Base-by-base conservation (phyloP, 2,113 vertebrate species). In the Nesospiza acunhae region DNA sequence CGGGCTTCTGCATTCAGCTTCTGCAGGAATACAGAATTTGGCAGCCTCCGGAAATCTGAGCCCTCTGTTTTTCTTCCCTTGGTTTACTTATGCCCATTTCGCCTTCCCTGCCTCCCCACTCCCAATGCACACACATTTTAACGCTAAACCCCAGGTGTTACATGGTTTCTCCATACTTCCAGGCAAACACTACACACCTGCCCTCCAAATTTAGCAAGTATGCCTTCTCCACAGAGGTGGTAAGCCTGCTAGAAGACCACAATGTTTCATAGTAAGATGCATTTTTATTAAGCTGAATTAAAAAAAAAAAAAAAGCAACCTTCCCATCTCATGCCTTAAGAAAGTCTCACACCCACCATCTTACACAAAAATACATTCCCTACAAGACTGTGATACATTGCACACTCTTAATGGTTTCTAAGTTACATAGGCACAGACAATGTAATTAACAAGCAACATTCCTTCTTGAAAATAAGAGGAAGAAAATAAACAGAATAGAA, bases 11-110 rank as follows among this genome's bases (percentile, higher is more conserved):
- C 62, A 47, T 70, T 70, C 5, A 8, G n/a, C 63, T 93, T 93
- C 90, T 86, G 85, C 79, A 78, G 67, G 60, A 90, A 81, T 49
- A 62, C 69, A 84, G 77, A 39, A 74, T 87, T 96, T 95, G 93
- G 90, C 90, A 92, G 87, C 66, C 77, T 94, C 76, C 72, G 90
- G 88, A 97, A 96, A 96, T 87, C 55, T 49, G 91, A 95, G 94
- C 93, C 94, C 79, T 90, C 66, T 93, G 59, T 89, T 96, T 96
- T 90, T 84, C 59, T 92, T 90, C 63, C 27, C 42, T 82, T 70
- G 55, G 3, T 86, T 92, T 90, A 77, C 86, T 64, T 94, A 90
- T 96, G 89, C 52, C 95, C 91, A 78, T 84, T 94, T 92, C 14
- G 17, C 84, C 73, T 81, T 93, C 83, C 44, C 63, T 2, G 27